Base-by-base conservation (phyloP, 1,140 invertebrate species). In the Anagrus nilaparvatae region DNA sequence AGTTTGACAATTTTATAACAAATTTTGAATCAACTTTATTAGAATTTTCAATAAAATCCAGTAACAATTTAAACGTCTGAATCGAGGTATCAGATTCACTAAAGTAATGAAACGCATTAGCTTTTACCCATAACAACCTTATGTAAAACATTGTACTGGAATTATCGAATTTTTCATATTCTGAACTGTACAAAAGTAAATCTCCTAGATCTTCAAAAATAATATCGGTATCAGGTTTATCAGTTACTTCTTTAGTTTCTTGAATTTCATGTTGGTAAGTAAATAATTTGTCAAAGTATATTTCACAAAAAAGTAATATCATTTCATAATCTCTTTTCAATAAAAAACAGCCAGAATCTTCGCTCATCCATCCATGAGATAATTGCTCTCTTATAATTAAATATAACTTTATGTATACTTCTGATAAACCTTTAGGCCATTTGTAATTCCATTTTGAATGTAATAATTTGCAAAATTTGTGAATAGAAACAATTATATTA, bases 221-320 rank as follows among this genome's bases (percentile, higher is more conserved):
- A 60, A 61, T 28, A 68, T 47, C 10, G 61, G n/a, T n/a, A n/a
- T n/a, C n/a, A n/a, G n/a, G n/a, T n/a, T n/a, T n/a, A n/a, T n/a
- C n/a, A n/a, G n/a, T n/a, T n/a, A n/a, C n/a, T n/a, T n/a, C n/a
- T n/a, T n/a, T n/a, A n/a, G 39, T 56, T 58, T 55, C 51, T 56
- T 28, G 55, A 40, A 12, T n/a, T n/a, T n/a, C n/a, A n/a, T n/a
- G 33, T 41, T 29, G 61, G 61, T 44, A 71, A 56, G 63, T 62
- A 30, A 58, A 60, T 5, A 77, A 46, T 46, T 63, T 64, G 57
- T 77, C 73, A 0, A 77, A 63, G 42, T 63, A 59, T 29, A 82
- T 61, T 67, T 83, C 82, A 40, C 76, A 75, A 52, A 70, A 77
- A 10, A 82, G 54, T 16, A 82, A 58, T 46, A 77, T 78, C 51